A percentile compares a stretch with the other conserved stretches of the same genome.
Evolutionary conservation across 2,888 invertebrate genomes (phyloP).

Genomic region (Choristoneura rosaceana): DNA sequence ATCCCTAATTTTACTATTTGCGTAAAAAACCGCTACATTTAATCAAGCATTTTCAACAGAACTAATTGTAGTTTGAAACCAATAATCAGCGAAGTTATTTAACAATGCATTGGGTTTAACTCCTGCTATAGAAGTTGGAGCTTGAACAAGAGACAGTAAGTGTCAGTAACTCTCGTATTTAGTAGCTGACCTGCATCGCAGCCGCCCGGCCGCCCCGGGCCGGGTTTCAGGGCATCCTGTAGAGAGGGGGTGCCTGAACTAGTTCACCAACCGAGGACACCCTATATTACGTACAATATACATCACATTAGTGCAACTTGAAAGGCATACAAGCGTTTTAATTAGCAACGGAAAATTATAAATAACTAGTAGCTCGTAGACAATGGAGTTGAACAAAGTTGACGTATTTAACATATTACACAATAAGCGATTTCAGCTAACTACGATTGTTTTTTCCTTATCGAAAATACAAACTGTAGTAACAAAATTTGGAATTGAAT

Average conservation of each 20-base stretch:
- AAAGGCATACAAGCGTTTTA: not conserved
- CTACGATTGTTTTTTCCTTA: not conserved
- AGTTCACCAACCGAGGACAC: slow-evolving; percentile 21
- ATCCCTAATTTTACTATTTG: not conserved
- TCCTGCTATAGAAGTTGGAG: not conserved
- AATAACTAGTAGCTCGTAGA: not conserved
- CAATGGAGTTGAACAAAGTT: not conserved
- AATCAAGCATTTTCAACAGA: no score
- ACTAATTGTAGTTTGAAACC: no score
- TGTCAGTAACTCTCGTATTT: slow-evolving; percentile 5
- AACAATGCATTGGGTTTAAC: not conserved
- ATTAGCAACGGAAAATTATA: not conserved
- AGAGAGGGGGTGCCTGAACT: slow-evolving; percentile 22
- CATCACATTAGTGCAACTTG: not conserved
- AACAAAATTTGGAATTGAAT: no score
- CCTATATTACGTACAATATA: slow-evolving; percentile 7
- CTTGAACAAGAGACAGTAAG: slow-evolving; percentile 21
- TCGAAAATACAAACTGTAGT: no score
- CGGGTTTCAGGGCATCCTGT: slow-evolving; percentile 17
- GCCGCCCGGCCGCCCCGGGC: not conserved
- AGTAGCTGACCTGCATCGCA: slow-evolving; percentile 10
- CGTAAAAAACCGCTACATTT: not conserved
- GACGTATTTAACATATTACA: not conserved
- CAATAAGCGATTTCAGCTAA: not conserved
- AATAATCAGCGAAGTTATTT: no score